Conservation (phyloP, 2,888 invertebrate genomes). For the Timema podura region DNA sequence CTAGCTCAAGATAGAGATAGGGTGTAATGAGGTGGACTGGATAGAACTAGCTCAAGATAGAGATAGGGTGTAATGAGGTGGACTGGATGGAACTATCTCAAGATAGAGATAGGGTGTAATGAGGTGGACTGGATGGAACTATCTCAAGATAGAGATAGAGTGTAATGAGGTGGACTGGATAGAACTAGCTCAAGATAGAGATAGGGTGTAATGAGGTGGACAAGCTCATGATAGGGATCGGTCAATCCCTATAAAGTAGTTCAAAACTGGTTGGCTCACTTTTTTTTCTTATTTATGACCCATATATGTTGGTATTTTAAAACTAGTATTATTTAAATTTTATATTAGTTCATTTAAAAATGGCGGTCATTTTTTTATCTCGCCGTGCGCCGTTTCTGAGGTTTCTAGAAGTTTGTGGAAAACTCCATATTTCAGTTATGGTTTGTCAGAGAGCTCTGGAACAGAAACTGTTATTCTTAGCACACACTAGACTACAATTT, state of each 20-base stretch:
- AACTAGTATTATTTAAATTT: background rate
- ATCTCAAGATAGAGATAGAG: no score
- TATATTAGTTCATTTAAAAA: background rate
- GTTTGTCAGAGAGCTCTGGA: slow-evolving; percentile 3
- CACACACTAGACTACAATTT: slow-evolving; percentile 5
- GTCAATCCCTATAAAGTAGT: background rate
- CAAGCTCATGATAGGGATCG: no score
- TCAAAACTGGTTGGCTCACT: background rate
- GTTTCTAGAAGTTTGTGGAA: background rate
- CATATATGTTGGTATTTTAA: background rate
- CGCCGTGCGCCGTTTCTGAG: background rate
- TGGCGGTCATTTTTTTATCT: background rate
- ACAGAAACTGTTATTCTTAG: background rate
- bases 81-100: no score
- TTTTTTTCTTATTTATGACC: background rate
- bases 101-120: no score
- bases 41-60: no score
- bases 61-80: no score
- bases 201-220: no score
- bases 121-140: no score
- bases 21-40: no score
- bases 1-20: no score
- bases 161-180: no score
- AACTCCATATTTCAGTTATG: slow-evolving; percentile 5
- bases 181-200: no score